A percentile compares a stretch with the other conserved stretches of the same genome.
These are phyloP conservation scores for Incurvaria masculella DNA, from an alignment of 2,888 invertebrate species.

Conservation along the genomic window DNA sequence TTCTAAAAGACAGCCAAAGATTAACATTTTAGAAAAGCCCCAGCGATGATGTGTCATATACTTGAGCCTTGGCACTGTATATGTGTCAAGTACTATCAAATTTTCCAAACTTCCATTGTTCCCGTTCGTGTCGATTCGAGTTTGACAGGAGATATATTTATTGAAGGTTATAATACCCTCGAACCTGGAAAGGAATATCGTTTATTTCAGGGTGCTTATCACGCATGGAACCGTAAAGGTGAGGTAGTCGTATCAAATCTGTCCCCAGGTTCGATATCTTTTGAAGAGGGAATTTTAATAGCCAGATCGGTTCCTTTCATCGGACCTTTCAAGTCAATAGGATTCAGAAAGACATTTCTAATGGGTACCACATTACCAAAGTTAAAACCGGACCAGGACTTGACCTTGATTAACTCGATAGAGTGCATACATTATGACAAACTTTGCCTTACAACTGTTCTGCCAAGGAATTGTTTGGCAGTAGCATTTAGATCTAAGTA, in stretches of 20 bases:
- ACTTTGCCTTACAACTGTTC: too few relatives aligned
- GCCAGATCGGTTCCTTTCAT: conserved; percentile 7
- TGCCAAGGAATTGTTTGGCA: too few relatives aligned
- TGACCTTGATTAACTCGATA: not conserved
- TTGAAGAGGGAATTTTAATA: conserved; percentile 5
- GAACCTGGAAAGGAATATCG: conserved; percentile 12
- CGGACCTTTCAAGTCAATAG: conserved; percentile 8
- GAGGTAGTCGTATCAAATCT: conserved; percentile 8
- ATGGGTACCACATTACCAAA: conserved; percentile 6
- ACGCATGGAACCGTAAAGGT: conserved; percentile 9
- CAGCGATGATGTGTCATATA: conserved; percentile 3
- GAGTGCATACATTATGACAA: conserved; percentile 7
- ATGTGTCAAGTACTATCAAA: conserved; percentile 1
- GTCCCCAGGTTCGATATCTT: not conserved
- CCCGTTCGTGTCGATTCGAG: not conserved
- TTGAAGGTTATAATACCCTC: conserved; percentile 9
- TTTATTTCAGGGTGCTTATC: conserved; percentile 11
- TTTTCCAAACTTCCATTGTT: not conserved
- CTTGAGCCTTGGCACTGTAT: conserved; percentile 3
- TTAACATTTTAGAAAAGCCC: conserved; percentile 14
- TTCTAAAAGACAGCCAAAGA: conserved; percentile 2
- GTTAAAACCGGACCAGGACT: conserved; percentile 8
- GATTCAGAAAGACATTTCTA: conserved; percentile 3
- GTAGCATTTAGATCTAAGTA: too few relatives aligned
- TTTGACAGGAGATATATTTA: conserved; percentile 13